Conservation (phyloP, 2,113 vertebrate genomes). For the Eulemur rufifrons region DNA sequence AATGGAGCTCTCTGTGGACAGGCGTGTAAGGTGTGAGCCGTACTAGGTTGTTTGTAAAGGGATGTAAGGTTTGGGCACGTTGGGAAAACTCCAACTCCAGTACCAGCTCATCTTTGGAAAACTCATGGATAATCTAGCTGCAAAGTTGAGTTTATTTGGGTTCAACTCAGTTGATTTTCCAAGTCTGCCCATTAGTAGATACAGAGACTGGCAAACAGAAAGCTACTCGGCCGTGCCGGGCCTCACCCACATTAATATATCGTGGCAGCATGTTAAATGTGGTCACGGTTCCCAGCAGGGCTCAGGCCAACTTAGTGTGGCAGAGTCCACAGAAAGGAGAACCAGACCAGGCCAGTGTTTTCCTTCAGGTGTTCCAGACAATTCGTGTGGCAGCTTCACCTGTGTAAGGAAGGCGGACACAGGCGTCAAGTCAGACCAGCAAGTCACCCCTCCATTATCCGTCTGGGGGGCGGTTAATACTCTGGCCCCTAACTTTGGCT, state of each 20-base stretch:
- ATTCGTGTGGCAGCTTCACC: background rate
- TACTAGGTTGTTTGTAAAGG: background rate
- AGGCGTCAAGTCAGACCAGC: background rate
- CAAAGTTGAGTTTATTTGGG: background rate
- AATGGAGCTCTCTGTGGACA: background rate
- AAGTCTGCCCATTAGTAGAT: background rate
- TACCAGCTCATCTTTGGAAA: constrained; percentile 17
- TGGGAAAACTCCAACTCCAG: background rate
- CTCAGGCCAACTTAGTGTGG: background rate
- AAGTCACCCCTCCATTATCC: background rate
- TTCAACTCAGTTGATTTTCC: background rate
- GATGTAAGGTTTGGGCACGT: background rate
- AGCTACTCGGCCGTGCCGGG: background rate
- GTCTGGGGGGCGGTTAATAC: background rate
- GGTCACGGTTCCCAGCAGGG: background rate
- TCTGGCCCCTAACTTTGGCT: background rate
- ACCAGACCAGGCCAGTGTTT: fast-evolving
- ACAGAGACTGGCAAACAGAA: background rate
- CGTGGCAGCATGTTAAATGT: background rate
- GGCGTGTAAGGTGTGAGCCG: background rate
- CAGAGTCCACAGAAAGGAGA: background rate
- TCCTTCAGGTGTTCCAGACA: background rate
- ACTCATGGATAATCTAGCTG: background rate
- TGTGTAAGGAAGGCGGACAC: background rate
- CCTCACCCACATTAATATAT: background rate